Percentiles rank a stretch among this genome's conserved stretches.
phyloP scores from a whole-genome alignment of 2,888 invertebrate genomes.

The Steromphala cineraria region DNA sequence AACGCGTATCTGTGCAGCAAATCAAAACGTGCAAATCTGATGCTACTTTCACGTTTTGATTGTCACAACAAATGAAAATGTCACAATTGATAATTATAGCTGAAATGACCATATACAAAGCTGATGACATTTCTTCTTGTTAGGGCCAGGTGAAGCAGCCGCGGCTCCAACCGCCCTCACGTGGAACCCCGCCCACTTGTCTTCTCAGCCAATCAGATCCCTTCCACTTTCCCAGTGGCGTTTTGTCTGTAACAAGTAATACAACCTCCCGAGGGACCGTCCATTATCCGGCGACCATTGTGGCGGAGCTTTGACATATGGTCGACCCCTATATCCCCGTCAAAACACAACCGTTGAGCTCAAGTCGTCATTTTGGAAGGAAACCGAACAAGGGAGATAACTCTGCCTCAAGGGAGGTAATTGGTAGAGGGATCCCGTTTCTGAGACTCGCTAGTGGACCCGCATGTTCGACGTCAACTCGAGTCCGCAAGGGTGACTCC shows the following conservation, averaged over 20 bases:
- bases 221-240: background rate
- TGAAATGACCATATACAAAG: background rate
- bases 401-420: background rate
- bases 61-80: too few species aligned
- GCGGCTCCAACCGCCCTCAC: background rate
- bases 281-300: background rate
- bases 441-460: background rate
- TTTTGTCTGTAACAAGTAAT: background rate
- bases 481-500: too few species aligned
- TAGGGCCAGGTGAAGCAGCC: background rate
- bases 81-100: too few species aligned
- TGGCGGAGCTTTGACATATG: background rate
- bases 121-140: background rate
- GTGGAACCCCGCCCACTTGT: background rate
- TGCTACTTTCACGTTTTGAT: too few species aligned
- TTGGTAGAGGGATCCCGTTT: background rate
- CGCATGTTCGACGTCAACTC: too few species aligned
- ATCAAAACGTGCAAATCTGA: too few species aligned
- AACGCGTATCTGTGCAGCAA: too few species aligned
- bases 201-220: background rate
- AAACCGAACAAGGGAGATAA: background rate
- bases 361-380: background rate
- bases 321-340: background rate
- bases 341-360: background rate
- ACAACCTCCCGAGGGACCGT: background rate